Percentiles rank a stretch among this genome's conserved stretches.
Conservation (phyloP, 2,113 vertebrate genomes). For the Epinephelus cyanopodus region DNA sequence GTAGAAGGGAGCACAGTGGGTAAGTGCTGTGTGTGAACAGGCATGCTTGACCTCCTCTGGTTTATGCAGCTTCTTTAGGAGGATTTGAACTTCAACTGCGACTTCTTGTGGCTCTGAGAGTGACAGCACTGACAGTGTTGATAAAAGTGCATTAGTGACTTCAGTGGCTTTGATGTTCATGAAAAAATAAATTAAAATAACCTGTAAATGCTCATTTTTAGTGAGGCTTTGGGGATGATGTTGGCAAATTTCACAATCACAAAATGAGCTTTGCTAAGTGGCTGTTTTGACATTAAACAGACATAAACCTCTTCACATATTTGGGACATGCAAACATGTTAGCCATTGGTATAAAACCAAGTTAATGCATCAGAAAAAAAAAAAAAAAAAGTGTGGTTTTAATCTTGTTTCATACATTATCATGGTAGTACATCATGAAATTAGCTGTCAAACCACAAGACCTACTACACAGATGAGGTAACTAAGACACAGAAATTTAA, state of each 20-base stretch:
- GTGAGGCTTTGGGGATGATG: background rate
- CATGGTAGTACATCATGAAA: background rate
- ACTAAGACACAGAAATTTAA: background rate
- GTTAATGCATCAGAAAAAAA: background rate
- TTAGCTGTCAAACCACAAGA: background rate
- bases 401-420: background rate
- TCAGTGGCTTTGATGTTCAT: background rate
- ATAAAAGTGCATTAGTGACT: background rate
- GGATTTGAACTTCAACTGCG: background rate
- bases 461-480: background rate
- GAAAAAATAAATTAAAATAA: background rate
- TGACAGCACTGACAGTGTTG: background rate
- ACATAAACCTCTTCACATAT: background rate
- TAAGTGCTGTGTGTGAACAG: constrained; percentile 42
- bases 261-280: background rate
- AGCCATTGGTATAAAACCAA: background rate
- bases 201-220: background rate
- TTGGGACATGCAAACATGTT: background rate
- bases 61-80: background rate
- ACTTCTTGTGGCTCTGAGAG: background rate
- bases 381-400: background rate
- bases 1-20: constrained; percentile 53
- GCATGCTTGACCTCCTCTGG: background rate
- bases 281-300: background rate
- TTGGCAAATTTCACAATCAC: background rate